Evolutionary conservation across 2,888 invertebrate genomes (phyloP).

Genomic region (Troides aeacus): DNA sequence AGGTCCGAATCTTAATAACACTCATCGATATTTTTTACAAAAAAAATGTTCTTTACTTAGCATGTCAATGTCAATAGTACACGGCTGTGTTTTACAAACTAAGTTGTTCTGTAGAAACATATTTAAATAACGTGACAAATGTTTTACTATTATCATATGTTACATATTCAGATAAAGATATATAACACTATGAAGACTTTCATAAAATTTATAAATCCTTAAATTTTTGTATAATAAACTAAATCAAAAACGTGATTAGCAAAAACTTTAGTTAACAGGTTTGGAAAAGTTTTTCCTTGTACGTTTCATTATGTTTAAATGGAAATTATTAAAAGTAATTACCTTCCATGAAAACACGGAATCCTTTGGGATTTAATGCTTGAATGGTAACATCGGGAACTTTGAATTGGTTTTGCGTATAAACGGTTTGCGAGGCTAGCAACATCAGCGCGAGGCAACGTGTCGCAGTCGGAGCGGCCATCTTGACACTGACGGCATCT

Average conservation of each 20-base stretch:
- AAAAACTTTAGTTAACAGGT: background rate
- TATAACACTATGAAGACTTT: too few species aligned
- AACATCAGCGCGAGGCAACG: conserved; percentile 16
- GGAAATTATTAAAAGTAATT: background rate
- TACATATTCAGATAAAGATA: too few species aligned
- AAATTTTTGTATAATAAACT: background rate
- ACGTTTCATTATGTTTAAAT: background rate
- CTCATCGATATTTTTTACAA: too few species aligned
- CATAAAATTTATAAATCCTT: too few species aligned
- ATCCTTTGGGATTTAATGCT: conserved; percentile 72
- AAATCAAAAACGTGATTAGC: background rate
- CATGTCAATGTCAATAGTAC: too few species aligned
- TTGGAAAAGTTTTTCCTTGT: background rate
- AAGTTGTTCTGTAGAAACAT: too few species aligned
- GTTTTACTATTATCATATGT: too few species aligned
- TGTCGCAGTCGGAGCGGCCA: conserved; percentile 15
- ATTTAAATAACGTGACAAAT: too few species aligned
- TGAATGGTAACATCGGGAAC: conserved; percentile 68
- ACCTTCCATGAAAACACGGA: conserved; percentile 76
- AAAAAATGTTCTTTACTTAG: too few species aligned
- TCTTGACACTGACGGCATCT: conserved; percentile 19
- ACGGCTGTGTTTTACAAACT: too few species aligned
- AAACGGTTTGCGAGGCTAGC: conserved; percentile 13
- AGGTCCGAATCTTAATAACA: too few species aligned
- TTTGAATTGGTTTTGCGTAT: conserved; percentile 43